Percentiles rank a stretch among this genome's conserved stretches.
Evolutionary conservation across 2,888 invertebrate genomes (phyloP).

Genomic region (Cerastoderma edule): DNA sequence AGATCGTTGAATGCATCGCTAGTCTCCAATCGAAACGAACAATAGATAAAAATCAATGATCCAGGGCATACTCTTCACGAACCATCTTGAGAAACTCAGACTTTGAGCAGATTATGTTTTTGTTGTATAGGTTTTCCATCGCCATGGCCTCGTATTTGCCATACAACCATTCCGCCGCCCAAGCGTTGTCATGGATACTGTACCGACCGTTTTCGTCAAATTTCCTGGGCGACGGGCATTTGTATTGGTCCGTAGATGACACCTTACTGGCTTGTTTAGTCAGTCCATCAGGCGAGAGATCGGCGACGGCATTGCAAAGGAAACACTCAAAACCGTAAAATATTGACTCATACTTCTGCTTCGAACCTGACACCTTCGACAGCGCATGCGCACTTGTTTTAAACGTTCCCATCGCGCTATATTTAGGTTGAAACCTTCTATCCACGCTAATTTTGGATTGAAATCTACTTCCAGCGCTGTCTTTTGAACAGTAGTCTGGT

Average conservation of each 20-base stretch:
- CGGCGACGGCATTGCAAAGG: slow-evolving; percentile 71
- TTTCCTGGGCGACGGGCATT: slow-evolving; percentile 85
- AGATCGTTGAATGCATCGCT: too few species aligned
- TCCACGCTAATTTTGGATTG: background rate
- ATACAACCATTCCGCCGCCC: slow-evolving; percentile 53
- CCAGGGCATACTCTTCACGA: slow-evolving; percentile 10
- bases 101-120: slow-evolving; percentile 26
- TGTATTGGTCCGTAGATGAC: slow-evolving; percentile 83
- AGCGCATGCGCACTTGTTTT: background rate
- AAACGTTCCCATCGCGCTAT: too few species aligned
- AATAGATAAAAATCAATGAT: too few species aligned
- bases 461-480: background rate
- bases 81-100: slow-evolving; percentile 40
- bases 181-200: slow-evolving; percentile 43
- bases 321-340: slow-evolving; percentile 78
- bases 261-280: slow-evolving; percentile 30
- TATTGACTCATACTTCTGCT: slow-evolving; percentile 31
- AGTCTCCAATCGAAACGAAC: too few species aligned
- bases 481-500: slow-evolving; percentile 32
- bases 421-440: too few species aligned
- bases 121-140: slow-evolving; percentile 34
- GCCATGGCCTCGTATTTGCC: slow-evolving; percentile 53
- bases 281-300: background rate
- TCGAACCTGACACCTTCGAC: background rate
- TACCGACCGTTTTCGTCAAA: slow-evolving; percentile 69